These are phyloP conservation scores for Holcopasites calliopsidis DNA, from an alignment of 1,140 invertebrate species.

Conservation along the genomic window DNA sequence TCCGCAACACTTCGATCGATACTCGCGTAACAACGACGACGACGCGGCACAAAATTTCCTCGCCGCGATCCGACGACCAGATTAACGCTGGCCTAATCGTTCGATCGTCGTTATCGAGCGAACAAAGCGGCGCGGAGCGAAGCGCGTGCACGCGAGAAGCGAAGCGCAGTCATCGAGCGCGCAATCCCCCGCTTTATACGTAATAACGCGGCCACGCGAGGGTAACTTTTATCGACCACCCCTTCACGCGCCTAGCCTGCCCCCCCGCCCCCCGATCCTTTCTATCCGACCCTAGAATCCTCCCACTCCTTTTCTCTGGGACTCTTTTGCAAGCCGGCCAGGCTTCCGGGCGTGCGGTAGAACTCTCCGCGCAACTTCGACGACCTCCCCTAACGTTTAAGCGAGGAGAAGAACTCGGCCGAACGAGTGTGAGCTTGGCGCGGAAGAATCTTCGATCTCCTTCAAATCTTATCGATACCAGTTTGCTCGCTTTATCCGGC, in stretches of 20 bases:
- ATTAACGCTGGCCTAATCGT: constrained; percentile 49
- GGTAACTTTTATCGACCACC: constrained; percentile 62
- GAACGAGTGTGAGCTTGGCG: constrained; percentile 4
- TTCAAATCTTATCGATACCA: constrained; percentile 46
- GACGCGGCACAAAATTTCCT: constrained; percentile 18
- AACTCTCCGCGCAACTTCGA: constrained; percentile 40
- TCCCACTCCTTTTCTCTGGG: no score
- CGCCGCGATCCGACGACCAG: neutral
- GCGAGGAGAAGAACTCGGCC: constrained; percentile 27
- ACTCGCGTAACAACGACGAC: constrained; percentile 43
- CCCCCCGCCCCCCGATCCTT: constrained; percentile 4
- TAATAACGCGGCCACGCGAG: constrained; percentile 64
- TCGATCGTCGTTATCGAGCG: constrained; percentile 54
- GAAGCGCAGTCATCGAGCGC: constrained; percentile 52
- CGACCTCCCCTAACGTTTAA: constrained; percentile 43
- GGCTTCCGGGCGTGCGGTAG: constrained; percentile 26
- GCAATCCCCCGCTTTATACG: constrained; percentile 60
- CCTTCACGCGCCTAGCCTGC: constrained; percentile 49
- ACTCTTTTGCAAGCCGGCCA: constrained; percentile 25
- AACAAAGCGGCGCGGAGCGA: neutral
- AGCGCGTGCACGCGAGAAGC: constrained; percentile 29
- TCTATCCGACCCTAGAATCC: constrained; percentile 14
- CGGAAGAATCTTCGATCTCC: no score
- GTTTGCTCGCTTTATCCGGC: no score
- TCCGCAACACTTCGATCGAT: constrained; percentile 12